Conservation (phyloP, 1,140 invertebrate genomes). For the Papilio helenus region DNA sequence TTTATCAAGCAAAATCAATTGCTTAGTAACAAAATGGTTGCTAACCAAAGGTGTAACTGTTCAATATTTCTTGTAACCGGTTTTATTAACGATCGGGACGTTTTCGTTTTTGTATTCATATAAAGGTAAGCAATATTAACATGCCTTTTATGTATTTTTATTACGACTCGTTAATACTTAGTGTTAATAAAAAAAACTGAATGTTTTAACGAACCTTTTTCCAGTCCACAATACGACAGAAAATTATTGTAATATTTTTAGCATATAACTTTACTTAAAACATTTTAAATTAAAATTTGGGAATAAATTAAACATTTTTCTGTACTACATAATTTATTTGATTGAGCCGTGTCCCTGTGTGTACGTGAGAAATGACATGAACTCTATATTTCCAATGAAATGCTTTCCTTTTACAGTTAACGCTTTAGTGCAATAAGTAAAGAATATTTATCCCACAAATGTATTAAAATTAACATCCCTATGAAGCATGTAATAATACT, state of each 20-base stretch:
- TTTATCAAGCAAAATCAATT: not conserved
- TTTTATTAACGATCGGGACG: not conserved
- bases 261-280: not conserved
- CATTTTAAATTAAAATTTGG: not conserved
- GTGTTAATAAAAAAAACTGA: not conserved
- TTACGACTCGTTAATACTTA: not conserved
- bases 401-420: not conserved
- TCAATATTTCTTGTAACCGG: not conserved
- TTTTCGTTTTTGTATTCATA: not conserved
- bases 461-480: not conserved
- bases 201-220: constrained; percentile 1
- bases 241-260: not conserved
- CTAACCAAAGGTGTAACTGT: constrained; percentile 13
- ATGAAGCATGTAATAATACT: not conserved
- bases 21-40: constrained; percentile 10
- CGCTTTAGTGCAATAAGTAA: not conserved
- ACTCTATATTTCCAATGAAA: not conserved
- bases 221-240: not conserved
- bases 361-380: not conserved
- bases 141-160: constrained; percentile 1
- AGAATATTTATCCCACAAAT: not conserved
- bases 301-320: not conserved
- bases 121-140: not conserved
- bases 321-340: not conserved
- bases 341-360: not conserved